phyloP scores from a whole-genome alignment of 2,888 invertebrate genomes.

The Notodromas monacha region DNA sequence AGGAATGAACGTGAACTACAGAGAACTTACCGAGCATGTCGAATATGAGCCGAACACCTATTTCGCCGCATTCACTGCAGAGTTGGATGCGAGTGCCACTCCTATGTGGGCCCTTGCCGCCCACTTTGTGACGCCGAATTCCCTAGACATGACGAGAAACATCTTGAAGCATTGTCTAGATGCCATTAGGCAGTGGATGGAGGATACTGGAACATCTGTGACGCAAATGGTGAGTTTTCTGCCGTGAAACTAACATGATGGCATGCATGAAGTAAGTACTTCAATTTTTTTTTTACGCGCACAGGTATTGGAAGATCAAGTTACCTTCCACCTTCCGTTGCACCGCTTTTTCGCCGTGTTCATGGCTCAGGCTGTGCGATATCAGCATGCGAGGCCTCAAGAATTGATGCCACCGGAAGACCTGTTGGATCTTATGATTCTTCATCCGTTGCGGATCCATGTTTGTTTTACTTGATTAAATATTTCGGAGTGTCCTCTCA shows the following conservation, averaged over 20 bases:
- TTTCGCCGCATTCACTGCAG: constrained; percentile 88
- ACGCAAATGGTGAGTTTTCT: constrained; percentile 5
- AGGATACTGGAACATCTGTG: constrained; percentile 20
- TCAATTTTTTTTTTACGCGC: constrained; percentile 6
- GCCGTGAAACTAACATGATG: constrained; percentile 5
- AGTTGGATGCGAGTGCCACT: constrained; percentile 79
- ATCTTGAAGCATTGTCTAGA: constrained; percentile 39
- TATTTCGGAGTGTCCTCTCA: constrained; percentile 5
- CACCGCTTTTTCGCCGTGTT: constrained; percentile 74
- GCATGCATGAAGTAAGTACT: neutral
- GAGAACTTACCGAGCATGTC: constrained; percentile 61
- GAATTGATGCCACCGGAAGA: constrained; percentile 47
- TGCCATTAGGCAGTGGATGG: constrained; percentile 57
- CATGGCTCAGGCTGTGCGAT: constrained; percentile 45
- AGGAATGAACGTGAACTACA: constrained; percentile 84
- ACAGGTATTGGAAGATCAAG: constrained; percentile 23
- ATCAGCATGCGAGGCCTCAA: constrained; percentile 33
- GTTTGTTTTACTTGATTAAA: constrained; percentile 20
- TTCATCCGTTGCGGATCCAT: constrained; percentile 71
- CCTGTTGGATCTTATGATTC: constrained; percentile 43
- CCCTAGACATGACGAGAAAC: constrained; percentile 31
- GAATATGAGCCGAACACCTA: constrained; percentile 91
- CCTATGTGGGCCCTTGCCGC: constrained; percentile 90
- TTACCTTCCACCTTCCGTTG: constrained; percentile 82
- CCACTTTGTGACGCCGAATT: constrained; percentile 43